Base-by-base conservation (phyloP, 1,140 invertebrate genomes). In the Drosophila tropicalis region DNA sequence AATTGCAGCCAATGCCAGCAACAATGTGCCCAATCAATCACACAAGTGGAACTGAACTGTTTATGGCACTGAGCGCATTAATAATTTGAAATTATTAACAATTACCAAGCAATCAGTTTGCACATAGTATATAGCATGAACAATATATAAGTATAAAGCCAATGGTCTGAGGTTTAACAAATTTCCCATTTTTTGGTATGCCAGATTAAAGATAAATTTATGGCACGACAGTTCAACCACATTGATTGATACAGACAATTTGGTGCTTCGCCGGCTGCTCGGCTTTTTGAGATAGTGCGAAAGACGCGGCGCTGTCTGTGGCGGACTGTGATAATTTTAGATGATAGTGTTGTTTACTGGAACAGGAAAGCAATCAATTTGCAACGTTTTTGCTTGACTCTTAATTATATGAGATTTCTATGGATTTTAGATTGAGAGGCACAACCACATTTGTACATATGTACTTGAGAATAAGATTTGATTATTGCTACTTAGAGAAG, bases 41-140 rank as follows among this genome's bases (percentile, higher is more conserved):
- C 56, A 58, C 56, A 36, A 58, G 56, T 58, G 56, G 29, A 58
- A 58, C 56, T 36, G 56, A 58, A 58, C 56, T 36, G 34, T 58
- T 58, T 58, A 58, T 58, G 56, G 56, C 56, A 36, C 10, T 12
- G 32, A 17, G 55, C 29, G 55, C 55, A 57, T 57, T 57, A 57
- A 57, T 57, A 57, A 57, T 57, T 57, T 57, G 25, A 57, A 57
- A 57, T 57, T 57, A 57, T 57, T 57, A 57, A 57, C 55, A 32
- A 57, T 57, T 57, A 57, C 55, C 13, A 29, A 34, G 55, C 55
- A 57, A 57, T 58, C 56, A 58, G 56, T 58, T 3, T 15, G 29
- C 15, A 57, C n/a, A 34, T 57, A 57, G n/a, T 56, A 57, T 57
- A 57, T 57, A 57, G 36, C 19, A 51, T n/a, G 19, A 1, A 51